These are phyloP conservation scores for Trematomus loennbergii DNA, from an alignment of 2,113 vertebrate genomes.

Conservation along the genomic window DNA sequence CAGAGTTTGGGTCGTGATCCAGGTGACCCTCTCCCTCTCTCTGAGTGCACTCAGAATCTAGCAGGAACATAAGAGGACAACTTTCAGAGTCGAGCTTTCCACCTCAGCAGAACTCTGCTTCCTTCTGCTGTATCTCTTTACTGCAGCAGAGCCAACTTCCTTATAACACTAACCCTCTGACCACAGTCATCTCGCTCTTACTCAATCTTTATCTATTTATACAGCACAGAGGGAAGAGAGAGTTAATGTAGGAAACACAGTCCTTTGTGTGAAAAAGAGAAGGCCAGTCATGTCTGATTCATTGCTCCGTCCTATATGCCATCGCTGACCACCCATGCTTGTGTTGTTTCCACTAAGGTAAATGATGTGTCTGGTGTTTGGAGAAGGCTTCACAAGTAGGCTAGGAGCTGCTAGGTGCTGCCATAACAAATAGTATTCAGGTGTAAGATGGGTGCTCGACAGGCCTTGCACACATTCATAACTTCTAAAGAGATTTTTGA, in stretches of 20 bases:
- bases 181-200: constrained; percentile 78
- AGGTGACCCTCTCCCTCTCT: not conserved
- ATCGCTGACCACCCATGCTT: constrained; percentile 49
- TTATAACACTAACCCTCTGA: constrained; percentile 63
- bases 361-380: constrained; percentile 53
- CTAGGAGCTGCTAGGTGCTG: constrained; percentile 24
- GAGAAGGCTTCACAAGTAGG: not conserved
- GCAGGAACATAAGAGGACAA: constrained; percentile 7
- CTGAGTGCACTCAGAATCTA: not conserved
- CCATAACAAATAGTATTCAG: constrained; percentile 1
- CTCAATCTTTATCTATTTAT: constrained; percentile 85
- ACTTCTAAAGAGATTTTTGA: not conserved
- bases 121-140: constrained; percentile 53
- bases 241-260: constrained; percentile 77
- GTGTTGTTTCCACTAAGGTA: constrained; percentile 47
- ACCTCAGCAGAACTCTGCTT: constrained; percentile 39
- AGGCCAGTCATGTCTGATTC: constrained; percentile 41
- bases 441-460: not conserved
- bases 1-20: not conserved
- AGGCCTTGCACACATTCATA: not conserved
- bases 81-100: constrained; percentile 21
- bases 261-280: constrained; percentile 62
- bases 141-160: constrained; percentile 78
- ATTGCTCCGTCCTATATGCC: constrained; percentile 29
- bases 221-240: constrained; percentile 79